These are phyloP conservation scores for Lepeophtheirus nordmannii DNA, from an alignment of 2,888 invertebrate genomes.

Conservation along the genomic window DNA sequence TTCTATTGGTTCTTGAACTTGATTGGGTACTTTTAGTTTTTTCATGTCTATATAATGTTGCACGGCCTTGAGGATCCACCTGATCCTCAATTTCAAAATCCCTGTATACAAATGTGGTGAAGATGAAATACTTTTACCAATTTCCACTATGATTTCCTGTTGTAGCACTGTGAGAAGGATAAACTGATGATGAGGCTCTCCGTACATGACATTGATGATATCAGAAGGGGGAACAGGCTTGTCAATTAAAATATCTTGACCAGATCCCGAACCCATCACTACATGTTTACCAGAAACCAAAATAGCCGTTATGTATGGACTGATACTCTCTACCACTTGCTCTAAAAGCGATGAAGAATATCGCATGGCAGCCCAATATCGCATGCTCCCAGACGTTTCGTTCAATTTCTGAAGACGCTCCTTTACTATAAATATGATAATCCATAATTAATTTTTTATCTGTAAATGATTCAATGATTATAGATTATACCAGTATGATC, in stretches of 20 bases:
- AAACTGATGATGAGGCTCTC: slow-evolving; percentile 51
- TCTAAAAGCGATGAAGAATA: slow-evolving; percentile 82
- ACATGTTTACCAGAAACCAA: slow-evolving; percentile 95
- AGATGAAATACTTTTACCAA: slow-evolving; percentile 79
- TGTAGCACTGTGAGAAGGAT: slow-evolving; percentile 80
- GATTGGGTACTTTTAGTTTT: background rate
- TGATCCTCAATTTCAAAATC: slow-evolving; percentile 61
- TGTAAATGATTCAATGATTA: too few species aligned
- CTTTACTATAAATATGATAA: slow-evolving; percentile 37
- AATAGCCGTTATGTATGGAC: slow-evolving; percentile 93
- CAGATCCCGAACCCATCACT: slow-evolving; percentile 72
- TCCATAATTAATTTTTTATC: too few species aligned
- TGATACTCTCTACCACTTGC: slow-evolving; percentile 92
- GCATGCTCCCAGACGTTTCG: slow-evolving; percentile 63
- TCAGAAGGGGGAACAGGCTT: slow-evolving; percentile 94
- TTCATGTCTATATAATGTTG: background rate
- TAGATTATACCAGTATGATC: slow-evolving; percentile 35
- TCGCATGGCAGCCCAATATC: slow-evolving; percentile 83
- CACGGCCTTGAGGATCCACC: slow-evolving; percentile 35
- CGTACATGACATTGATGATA: slow-evolving; percentile 80
- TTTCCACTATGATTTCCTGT: slow-evolving; percentile 81
- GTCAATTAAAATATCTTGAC: slow-evolving; percentile 88
- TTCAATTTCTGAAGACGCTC: slow-evolving; percentile 56
- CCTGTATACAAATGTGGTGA: slow-evolving; percentile 87
- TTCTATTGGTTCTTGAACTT: background rate